phyloP scores from a whole-genome alignment of 2,797 vertebrate species.

The Falco biarmicus region DNA sequence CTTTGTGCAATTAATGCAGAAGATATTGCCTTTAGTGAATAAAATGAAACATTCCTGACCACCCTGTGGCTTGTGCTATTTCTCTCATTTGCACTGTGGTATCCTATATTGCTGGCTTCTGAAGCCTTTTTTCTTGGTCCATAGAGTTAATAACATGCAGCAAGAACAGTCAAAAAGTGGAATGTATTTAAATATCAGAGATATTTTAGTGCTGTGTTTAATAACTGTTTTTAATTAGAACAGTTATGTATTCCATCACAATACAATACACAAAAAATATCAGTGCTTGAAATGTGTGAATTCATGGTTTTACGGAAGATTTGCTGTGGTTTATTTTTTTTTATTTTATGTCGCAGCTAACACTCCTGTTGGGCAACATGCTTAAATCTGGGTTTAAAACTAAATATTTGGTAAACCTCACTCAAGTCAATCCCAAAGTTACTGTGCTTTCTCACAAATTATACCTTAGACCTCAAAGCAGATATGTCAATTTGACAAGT shows the following conservation, averaged over 20 bases:
- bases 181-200: background rate
- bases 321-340: background rate
- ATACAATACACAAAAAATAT: background rate
- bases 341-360: background rate
- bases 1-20: background rate
- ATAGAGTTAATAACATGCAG: background rate
- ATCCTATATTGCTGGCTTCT: background rate
- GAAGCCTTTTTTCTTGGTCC: background rate
- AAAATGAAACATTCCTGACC: background rate
- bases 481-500: background rate
- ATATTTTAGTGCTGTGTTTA: background rate
- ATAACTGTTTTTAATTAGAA: background rate
- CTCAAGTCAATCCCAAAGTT: background rate
- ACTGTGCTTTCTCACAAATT: background rate
- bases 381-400: background rate
- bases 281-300: background rate
- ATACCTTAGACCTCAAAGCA: background rate
- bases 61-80: background rate
- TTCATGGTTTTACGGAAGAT: background rate
- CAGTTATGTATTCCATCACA: background rate
- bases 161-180: background rate
- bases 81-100: background rate
- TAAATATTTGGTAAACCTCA: slow-evolving; percentile 13
- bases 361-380: background rate
- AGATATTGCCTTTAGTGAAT: background rate